Base-by-base conservation (phyloP, 1,140 invertebrate species). In the Drosophila sucinea region DNA sequence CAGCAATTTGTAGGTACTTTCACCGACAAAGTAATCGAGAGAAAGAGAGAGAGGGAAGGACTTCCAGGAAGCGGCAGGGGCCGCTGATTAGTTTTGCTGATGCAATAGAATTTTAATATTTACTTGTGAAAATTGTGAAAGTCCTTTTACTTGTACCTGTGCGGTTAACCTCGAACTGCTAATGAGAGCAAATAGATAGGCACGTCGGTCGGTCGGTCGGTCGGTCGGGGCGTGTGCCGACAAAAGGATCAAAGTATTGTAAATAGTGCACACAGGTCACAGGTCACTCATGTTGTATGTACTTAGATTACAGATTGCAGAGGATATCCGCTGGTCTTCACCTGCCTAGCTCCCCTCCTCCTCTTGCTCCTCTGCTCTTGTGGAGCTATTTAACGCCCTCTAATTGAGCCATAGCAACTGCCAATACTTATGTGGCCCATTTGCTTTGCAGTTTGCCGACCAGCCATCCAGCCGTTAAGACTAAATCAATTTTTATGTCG, bases 401-500 rank as follows among this genome's bases (percentile, higher is more conserved):
- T 86, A 86, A 86, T 86, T 87, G 82, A 86, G 83, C 69, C 47
- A 87, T 86, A 87, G 23, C 44, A 51, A 51, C 44, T 51, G 44
- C 44, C 44, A 51, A 51, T 51, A 51, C 44, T 51, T 51, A 84
- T 69, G 56, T 44, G 29, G 61, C 57, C 32, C 51, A 81, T 73
- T 72, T 55, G 51, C 76, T 74, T 79, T 77, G 66, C 66, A 61
- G 69, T 71, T 61, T 76, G 65, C 68, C 78, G 79, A 66, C 70
- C 41, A 57, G 27, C 66, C 62, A 70, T 40, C 64, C 41, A 57
- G 30, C 66, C 62, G 74, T 47, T 68, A 72, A 30, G 58, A 79
- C 84, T 89, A 87, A 87, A 87, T 87, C 83, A 87, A 87, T 87
- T 87, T 87, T 87, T 89, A 87, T 87, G 83, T 70, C 67, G 80